Evolutionary conservation across 1,140 invertebrate species (phyloP).

Genomic region (Drosophila ohnishii): DNA sequence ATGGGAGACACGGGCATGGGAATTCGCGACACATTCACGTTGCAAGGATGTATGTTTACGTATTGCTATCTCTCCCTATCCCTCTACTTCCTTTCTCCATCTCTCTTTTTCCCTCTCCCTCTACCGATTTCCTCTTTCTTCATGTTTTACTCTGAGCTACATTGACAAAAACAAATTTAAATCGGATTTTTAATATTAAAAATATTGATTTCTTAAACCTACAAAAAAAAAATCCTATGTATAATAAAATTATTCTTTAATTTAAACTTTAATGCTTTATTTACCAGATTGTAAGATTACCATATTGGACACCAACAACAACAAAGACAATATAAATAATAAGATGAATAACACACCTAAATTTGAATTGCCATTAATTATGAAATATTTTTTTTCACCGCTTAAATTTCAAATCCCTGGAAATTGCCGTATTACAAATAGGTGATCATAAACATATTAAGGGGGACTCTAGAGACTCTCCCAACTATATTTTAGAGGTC

Average conservation of each 20-base stretch:
- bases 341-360: no score
- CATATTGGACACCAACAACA: no score
- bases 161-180: background rate
- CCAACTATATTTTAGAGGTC: no score
- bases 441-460: no score
- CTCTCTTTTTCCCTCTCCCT: background rate
- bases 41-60: conserved; percentile 23
- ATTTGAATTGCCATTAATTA: no score
- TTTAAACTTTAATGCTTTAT: no score
- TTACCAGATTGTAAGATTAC: no score
- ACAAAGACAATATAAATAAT: no score
- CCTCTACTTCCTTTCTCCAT: background rate
- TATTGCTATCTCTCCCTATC: background rate
- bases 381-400: no score
- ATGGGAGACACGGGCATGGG: conserved; percentile 24
- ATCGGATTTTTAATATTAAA: background rate
- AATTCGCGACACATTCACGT: conserved; percentile 61
- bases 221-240: background rate
- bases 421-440: no score
- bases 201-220: background rate
- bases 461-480: background rate
- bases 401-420: no score
- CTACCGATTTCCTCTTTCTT: background rate
- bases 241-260: no score
- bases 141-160: background rate